Percentiles rank a stretch among this genome's conserved stretches.
Conservation (phyloP, 2,888 invertebrate genomes). For the Trissonchulus latispiculum region DNA sequence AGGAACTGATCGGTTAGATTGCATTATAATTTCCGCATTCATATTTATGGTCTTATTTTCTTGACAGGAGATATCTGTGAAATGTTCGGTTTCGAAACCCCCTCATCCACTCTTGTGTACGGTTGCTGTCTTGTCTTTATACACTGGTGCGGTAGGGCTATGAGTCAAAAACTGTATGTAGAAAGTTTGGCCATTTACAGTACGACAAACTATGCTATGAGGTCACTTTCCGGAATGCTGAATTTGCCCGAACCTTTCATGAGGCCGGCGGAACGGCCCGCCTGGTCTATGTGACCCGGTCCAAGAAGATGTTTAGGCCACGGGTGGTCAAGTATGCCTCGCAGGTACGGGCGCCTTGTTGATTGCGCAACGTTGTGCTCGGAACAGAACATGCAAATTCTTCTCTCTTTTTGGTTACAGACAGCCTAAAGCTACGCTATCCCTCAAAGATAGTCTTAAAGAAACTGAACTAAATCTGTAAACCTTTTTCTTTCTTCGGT, state of each 20-base stretch:
- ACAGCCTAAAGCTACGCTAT: not conserved
- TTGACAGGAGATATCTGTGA: too few species aligned
- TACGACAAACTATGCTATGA: constrained; percentile 56
- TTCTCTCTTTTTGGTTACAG: not conserved
- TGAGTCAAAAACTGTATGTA: too few species aligned
- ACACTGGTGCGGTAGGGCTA: too few species aligned
- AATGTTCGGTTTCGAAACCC: too few species aligned
- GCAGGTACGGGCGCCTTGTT: constrained; percentile 54
- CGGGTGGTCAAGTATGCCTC: constrained; percentile 92
- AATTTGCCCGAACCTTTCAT: constrained; percentile 60
- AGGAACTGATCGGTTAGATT: constrained; percentile 93
- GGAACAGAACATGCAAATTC: not conserved
- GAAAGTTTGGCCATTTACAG: too few species aligned
- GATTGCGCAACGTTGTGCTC: not conserved
- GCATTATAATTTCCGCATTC: too few species aligned
- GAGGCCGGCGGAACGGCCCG: constrained; percentile 88
- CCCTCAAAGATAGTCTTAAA: too few species aligned
- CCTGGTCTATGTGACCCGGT: constrained; percentile 76
- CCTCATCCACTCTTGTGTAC: too few species aligned
- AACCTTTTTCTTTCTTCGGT: too few species aligned
- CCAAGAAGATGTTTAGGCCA: constrained; percentile 78
- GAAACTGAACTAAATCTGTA: too few species aligned
- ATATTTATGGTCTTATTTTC: too few species aligned
- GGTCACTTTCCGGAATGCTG: constrained; percentile 33
- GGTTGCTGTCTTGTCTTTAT: too few species aligned